Evolutionary conservation across 2,888 invertebrate genomes (phyloP).

Genomic region (Platerodrilus igneus): DNA sequence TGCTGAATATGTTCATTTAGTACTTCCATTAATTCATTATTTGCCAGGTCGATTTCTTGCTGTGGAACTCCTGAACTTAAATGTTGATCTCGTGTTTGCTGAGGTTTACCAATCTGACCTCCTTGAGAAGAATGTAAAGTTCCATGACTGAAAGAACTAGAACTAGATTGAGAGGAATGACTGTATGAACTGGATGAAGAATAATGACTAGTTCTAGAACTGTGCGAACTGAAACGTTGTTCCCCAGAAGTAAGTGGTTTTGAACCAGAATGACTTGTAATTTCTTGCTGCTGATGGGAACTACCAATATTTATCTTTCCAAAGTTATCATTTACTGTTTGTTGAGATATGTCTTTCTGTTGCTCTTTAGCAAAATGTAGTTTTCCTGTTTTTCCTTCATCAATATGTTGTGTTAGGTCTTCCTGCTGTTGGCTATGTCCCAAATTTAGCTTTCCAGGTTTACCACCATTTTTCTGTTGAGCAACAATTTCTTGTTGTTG

Average conservation of each 20-base stretch:
- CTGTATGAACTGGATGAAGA: too few species aligned
- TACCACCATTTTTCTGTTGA: slow-evolving; percentile 11
- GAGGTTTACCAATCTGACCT: too few species aligned
- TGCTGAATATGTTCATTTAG: slow-evolving; percentile 1
- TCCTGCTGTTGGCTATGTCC: slow-evolving; percentile 27
- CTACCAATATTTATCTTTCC: slow-evolving; percentile 30
- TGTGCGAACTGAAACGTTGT: too few species aligned
- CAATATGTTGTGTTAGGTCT: slow-evolving; percentile 26
- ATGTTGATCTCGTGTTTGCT: too few species aligned
- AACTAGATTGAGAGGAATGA: too few species aligned
- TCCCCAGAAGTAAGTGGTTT: too few species aligned
- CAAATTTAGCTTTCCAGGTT: too few species aligned
- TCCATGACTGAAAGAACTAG: too few species aligned
- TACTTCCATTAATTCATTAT: slow-evolving; percentile 1
- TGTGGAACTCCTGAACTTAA: too few species aligned
- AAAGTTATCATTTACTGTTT: slow-evolving; percentile 29
- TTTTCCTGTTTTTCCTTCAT: slow-evolving; percentile 7
- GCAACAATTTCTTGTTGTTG: slow-evolving; percentile 20
- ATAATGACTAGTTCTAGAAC: too few species aligned
- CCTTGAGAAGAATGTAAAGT: too few species aligned
- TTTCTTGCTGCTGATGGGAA: slow-evolving; percentile 18
- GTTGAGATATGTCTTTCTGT: slow-evolving; percentile 28
- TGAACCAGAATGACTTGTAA: too few species aligned
- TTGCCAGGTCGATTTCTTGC: background rate
- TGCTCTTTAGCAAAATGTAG: slow-evolving; percentile 9